Conservation (phyloP, 2,888 invertebrate species). For the Heliconius aoede region DNA sequence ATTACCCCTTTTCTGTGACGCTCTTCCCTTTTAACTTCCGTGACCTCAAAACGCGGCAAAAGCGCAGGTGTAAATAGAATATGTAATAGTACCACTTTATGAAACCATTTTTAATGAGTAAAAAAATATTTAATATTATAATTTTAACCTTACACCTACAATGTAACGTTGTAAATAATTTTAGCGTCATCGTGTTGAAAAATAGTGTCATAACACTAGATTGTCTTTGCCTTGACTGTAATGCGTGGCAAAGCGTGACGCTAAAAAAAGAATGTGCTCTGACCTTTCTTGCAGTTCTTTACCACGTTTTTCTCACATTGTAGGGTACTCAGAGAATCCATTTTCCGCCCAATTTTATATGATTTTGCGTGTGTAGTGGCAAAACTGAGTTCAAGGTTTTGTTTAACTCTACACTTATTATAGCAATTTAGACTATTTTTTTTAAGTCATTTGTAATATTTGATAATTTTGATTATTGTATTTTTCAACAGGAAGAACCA, state of each 20-base stretch:
- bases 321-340: no score
- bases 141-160: no score
- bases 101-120: constrained; percentile 3
- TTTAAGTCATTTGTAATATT: no score
- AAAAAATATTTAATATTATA: background rate
- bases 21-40: constrained; percentile 21
- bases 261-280: no score
- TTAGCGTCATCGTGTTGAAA: background rate
- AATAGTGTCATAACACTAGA: background rate
- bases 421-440: no score
- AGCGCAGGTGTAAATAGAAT: constrained; percentile 14
- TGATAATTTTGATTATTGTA: background rate
- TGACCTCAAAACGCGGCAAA: constrained; percentile 13
- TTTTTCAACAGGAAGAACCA: constrained; percentile 72
- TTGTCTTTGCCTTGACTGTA: background rate
- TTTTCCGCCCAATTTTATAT: no score
- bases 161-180: background rate
- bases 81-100: background rate
- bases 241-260: background rate
- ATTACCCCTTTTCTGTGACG: constrained; percentile 14
- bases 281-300: no score
- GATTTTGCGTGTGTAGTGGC: no score
- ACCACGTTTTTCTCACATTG: no score
- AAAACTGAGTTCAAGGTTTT: no score
- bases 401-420: no score